A percentile compares a stretch with the other conserved stretches of the same genome.
These are phyloP conservation scores for Drosophila sucinea DNA, from an alignment of 1,140 invertebrate species.

Conservation along the genomic window DNA sequence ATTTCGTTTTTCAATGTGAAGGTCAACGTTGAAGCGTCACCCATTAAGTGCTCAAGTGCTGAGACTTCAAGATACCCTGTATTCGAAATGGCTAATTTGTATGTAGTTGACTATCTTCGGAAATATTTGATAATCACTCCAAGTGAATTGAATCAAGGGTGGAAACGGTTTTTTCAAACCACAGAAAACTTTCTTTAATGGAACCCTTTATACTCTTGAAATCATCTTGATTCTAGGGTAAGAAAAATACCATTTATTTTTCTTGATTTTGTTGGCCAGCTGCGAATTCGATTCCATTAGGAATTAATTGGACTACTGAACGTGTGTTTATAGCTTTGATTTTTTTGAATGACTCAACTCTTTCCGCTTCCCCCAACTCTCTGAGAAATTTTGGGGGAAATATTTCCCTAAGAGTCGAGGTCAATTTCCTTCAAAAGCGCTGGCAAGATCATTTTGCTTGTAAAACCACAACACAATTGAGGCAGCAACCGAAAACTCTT, in stretches of 20 bases:
- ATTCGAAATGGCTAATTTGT: too few relatives aligned
- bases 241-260: neutral
- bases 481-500: neutral
- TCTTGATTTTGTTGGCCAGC: constrained; percentile 4
- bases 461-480: constrained; percentile 10
- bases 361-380: neutral
- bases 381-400: neutral
- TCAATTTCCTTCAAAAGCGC: neutral
- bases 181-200: too few relatives aligned
- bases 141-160: too few relatives aligned
- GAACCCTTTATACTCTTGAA: too few relatives aligned
- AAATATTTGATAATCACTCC: too few relatives aligned
- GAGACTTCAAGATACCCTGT: too few relatives aligned
- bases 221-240: neutral
- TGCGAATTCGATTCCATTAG: constrained; percentile 11
- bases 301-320: constrained; percentile 13
- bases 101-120: too few relatives aligned
- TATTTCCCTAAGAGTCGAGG: neutral
- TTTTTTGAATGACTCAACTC: neutral
- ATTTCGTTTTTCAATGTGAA: constrained; percentile 73
- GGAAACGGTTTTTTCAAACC: too few relatives aligned
- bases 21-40: constrained; percentile 61
- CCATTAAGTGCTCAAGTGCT: neutral
- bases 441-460: constrained; percentile 4
- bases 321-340: neutral